Conservation (phyloP, 37 sponge, comb jelly and placozoan genomes). For the Dysidea cf. avara region DNA sequence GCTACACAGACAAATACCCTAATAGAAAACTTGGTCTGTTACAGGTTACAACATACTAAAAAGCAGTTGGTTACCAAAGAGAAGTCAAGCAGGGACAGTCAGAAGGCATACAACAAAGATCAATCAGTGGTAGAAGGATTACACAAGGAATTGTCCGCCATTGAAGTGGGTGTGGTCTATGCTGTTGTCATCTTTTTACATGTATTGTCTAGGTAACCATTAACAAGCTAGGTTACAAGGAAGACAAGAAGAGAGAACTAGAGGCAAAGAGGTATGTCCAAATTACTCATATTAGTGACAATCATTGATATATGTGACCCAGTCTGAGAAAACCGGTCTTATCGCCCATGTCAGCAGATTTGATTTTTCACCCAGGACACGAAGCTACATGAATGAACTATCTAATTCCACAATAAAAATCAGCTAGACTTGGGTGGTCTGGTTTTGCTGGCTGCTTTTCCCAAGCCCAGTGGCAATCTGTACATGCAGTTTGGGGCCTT, state of each 20-base stretch:
- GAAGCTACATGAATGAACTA: too few species aligned
- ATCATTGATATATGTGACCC: too few species aligned
- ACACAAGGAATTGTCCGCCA: constrained; percentile 40
- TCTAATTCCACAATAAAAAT: too few species aligned
- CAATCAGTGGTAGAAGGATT: constrained; percentile 37
- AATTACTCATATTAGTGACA: too few species aligned
- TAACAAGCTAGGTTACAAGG: constrained; percentile 55
- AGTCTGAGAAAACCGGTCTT: too few species aligned
- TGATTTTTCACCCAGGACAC: too few species aligned
- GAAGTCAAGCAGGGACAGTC: constrained; percentile 49
- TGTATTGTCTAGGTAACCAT: constrained; percentile 25
- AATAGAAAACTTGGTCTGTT: background rate
- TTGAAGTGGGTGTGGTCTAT: constrained; percentile 32
- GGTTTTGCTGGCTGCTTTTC: too few species aligned
- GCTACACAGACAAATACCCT: background rate
- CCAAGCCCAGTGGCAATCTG: too few species aligned
- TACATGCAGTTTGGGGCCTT: too few species aligned
- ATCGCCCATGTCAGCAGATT: too few species aligned
- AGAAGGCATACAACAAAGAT: constrained; percentile 64
- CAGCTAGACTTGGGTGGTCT: too few species aligned
- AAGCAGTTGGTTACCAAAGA: constrained; percentile 78
- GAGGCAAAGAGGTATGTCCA: constrained; percentile 43
- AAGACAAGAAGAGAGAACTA: constrained; percentile 61
- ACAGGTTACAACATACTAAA: constrained; percentile 63
- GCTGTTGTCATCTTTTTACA: background rate